Evolutionary conservation across 1,140 invertebrate species (phyloP).

Genomic region (Chymomyza costata): DNA sequence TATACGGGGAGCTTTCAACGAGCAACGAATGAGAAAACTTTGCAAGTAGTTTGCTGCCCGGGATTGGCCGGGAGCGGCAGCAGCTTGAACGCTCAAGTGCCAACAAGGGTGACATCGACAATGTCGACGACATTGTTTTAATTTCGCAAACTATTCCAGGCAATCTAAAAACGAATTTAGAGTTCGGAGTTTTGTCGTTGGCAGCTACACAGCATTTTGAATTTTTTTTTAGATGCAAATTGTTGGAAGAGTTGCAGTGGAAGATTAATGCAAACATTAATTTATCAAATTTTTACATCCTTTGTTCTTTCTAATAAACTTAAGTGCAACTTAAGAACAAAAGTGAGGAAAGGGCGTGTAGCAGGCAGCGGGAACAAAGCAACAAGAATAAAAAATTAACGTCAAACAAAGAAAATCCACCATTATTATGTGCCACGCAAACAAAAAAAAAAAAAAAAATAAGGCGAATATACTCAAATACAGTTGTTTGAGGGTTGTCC

Average conservation of each 20-base stretch:
- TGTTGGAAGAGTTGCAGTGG: slow-evolving; percentile 47
- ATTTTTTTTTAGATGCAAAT: slow-evolving; percentile 41
- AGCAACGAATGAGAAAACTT: slow-evolving; percentile 20
- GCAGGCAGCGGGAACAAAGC: slow-evolving; percentile 48
- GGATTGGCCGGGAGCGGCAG: slow-evolving; percentile 18
- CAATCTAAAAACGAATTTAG: slow-evolving; percentile 62
- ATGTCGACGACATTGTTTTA: too few relatives aligned
- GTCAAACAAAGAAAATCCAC: slow-evolving; percentile 74
- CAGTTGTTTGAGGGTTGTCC: background rate
- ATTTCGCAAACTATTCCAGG: slow-evolving; percentile 56
- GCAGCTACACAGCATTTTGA: slow-evolving; percentile 14
- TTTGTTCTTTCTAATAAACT: slow-evolving; percentile 67
- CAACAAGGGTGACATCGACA: slow-evolving; percentile 59
- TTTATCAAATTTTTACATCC: slow-evolving; percentile 59
- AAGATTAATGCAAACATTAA: slow-evolving; percentile 55
- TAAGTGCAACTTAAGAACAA: slow-evolving; percentile 60
- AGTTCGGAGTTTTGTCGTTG: slow-evolving; percentile 15
- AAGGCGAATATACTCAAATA: background rate
- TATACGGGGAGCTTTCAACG: slow-evolving; percentile 55
- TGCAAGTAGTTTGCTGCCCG: too few relatives aligned
- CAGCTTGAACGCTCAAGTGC: slow-evolving; percentile 41
- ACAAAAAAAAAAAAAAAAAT: slow-evolving; percentile 12
- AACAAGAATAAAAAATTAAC: slow-evolving; percentile 67
- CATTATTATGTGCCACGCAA: slow-evolving; percentile 73
- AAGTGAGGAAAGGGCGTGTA: slow-evolving; percentile 21